phyloP scores from a whole-genome alignment of 2,113 vertebrate genomes.

The Apteryx owenii region DNA sequence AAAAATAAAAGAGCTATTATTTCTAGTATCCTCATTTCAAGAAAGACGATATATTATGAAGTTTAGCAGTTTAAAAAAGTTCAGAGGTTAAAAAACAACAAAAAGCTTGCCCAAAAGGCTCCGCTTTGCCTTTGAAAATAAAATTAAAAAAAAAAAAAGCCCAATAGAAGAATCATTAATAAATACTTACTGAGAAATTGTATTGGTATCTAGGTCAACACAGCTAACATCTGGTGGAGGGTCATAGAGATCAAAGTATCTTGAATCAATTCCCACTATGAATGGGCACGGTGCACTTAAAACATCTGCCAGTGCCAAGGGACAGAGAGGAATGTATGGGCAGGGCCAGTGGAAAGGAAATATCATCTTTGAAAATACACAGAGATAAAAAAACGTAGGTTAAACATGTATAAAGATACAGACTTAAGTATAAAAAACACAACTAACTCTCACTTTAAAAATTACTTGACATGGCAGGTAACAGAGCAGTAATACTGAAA shows the following conservation, averaged over 20 bases:
- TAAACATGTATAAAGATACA: background rate
- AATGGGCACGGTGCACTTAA: conserved; percentile 96
- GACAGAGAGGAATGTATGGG: conserved; percentile 97
- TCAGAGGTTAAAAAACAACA: background rate
- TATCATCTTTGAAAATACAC: conserved; percentile 87
- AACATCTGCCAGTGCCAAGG: conserved; percentile 94
- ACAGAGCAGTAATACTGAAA: background rate
- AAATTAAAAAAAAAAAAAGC: background rate
- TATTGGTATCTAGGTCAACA: conserved; percentile 98
- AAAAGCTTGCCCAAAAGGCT: background rate
- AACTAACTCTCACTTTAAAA: background rate
- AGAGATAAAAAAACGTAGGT: conserved; percentile 9
- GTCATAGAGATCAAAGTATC: conserved; percentile 97
- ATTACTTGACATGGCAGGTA: background rate
- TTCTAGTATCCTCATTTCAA: background rate
- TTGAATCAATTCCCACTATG: conserved; percentile 97
- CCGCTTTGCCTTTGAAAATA: background rate
- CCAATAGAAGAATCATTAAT: background rate
- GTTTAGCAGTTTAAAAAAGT: background rate
- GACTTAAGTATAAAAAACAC: background rate
- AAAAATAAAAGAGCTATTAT: background rate
- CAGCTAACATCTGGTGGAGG: conserved; percentile 96
- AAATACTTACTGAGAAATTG: conserved; percentile 95
- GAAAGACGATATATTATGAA: background rate
- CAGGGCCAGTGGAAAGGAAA: conserved; percentile 99